Conservation (phyloP, 2,113 vertebrate species). For the Tringa solitaria region DNA sequence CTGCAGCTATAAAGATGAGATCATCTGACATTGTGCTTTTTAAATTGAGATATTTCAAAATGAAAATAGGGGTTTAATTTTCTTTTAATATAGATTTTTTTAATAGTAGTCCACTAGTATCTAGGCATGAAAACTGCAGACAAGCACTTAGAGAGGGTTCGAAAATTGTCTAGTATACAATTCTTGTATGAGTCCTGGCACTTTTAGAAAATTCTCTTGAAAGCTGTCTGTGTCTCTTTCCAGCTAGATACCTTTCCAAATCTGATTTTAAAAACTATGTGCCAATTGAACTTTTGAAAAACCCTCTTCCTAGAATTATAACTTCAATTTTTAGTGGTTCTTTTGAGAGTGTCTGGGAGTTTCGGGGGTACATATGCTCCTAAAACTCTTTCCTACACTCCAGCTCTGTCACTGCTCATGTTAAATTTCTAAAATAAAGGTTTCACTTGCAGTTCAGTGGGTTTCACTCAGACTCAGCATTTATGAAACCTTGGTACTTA, state of each 20-base stretch:
- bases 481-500: neutral
- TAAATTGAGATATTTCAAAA: neutral
- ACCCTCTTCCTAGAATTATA: neutral
- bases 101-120: neutral
- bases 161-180: neutral
- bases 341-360: neutral
- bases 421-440: neutral
- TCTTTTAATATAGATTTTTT: no score
- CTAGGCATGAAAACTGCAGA: neutral
- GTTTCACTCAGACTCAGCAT: neutral
- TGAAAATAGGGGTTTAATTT: neutral
- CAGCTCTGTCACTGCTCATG: neutral
- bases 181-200: fast-evolving
- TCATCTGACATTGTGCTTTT: fast-evolving
- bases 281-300: neutral
- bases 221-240: neutral
- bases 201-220: neutral
- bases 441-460: neutral
- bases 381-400: neutral
- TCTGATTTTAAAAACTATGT: neutral
- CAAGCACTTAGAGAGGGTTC: fast-evolving
- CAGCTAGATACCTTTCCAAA: neutral
- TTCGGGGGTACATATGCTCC: neutral
- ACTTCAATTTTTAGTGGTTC: neutral
- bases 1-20: neutral